Evolutionary conservation across 2,888 invertebrate genomes (phyloP), one percentile per base, ranked within the genome.

Genomic region (Hydriomena furcata): DNA sequence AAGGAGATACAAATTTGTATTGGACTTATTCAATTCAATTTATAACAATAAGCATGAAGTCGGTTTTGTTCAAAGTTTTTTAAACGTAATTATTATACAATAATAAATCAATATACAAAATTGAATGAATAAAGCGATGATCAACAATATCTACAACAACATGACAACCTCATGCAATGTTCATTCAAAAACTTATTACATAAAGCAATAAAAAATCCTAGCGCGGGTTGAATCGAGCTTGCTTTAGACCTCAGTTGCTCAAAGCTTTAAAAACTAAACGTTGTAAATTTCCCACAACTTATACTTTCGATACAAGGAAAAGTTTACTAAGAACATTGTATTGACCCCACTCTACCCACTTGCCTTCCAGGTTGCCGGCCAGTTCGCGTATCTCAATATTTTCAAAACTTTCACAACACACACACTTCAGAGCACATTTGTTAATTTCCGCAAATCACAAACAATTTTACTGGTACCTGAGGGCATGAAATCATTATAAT

Each of bases 401-500:
- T 54, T 48, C 41, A 53, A 6, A 8, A n/a, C 24, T 13, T 32
- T 24, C 23, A 32, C n/a, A n/a, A n/a, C n/a, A n/a, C n/a, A n/a
- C n/a, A n/a, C 10, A 41, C 31, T 51, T 46, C 36, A 41, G 23
- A 44, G 20, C 43, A 45, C 43, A 31, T 38, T 37, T 47, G 51
- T 53, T 44, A 49, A 36, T 46, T 32, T 23, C 44, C 51, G 17
- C 61, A 58, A 55, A 58, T 56, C 53, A 50, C 52, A 54, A 57
- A 50, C 42, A 52, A 54, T 55, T 55, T 56, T 17, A 45, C 17
- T 11, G 17, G 17, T 45, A 32, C 48, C 46, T 24, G 46, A 41
- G 45, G 46, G 53, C 47, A 44, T 57, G 54, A 49, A 62, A 60
- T 67, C 67, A 66, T 71, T 71, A 67, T 68, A 72, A 66, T 60